Percentiles rank a stretch among this genome's conserved stretches.
Evolutionary conservation across 1,140 invertebrate species (phyloP).

Genomic region (Drosophila sproati): DNA sequence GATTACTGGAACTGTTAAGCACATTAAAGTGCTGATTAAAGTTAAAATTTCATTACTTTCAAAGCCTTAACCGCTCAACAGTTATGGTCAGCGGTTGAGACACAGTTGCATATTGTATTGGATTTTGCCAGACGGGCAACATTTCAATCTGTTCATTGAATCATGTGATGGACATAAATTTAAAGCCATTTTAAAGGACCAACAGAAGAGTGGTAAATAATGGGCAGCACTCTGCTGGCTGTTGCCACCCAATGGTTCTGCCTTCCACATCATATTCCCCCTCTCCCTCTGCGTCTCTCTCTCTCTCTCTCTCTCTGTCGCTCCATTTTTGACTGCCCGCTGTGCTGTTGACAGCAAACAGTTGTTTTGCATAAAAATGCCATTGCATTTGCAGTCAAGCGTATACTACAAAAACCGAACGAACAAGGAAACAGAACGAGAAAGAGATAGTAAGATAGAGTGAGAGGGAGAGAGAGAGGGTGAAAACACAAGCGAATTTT

Average conservation of each 20-base stretch:
- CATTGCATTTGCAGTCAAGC: constrained; percentile 53
- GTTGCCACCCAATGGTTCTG: constrained; percentile 17
- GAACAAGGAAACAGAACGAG: background rate
- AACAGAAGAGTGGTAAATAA: constrained; percentile 20
- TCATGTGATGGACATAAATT: constrained; percentile 39
- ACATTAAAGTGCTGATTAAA: too few species aligned
- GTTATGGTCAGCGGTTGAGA: background rate
- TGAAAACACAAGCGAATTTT: constrained; percentile 3
- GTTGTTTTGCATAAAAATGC: constrained; percentile 82
- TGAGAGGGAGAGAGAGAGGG: background rate
- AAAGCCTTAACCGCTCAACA: constrained; percentile 3
- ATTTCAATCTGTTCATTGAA: constrained; percentile 49
- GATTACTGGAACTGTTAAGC: too few species aligned
- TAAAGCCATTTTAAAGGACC: constrained; percentile 38
- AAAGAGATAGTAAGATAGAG: constrained; percentile 5
- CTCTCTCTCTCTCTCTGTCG: background rate
- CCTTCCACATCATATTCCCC: constrained; percentile 3
- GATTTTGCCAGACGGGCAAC: background rate
- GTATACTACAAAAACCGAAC: constrained; percentile 7
- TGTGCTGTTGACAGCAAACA: constrained; percentile 78
- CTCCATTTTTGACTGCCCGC: constrained; percentile 30
- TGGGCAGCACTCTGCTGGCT: constrained; percentile 26
- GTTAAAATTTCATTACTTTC: background rate
- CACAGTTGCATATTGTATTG: background rate
- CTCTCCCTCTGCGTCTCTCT: background rate